Percentiles rank a stretch among this genome's conserved stretches.
Evolutionary conservation across 2,797 vertebrate genomes (phyloP).

Genomic region (Falco rusticolus): DNA sequence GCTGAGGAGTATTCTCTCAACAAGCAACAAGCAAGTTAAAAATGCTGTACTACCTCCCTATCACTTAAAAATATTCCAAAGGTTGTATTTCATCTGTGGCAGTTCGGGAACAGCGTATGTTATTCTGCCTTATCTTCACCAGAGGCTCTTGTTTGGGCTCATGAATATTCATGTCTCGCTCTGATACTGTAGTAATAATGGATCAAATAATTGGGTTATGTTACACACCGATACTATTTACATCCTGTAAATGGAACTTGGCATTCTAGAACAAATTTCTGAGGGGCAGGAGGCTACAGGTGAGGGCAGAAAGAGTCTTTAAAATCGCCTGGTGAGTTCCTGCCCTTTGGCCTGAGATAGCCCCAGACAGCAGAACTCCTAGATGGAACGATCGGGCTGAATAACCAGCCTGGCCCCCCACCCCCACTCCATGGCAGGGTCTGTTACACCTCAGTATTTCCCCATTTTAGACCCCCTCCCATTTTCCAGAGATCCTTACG

Average conservation of each 20-base stretch:
- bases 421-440: background rate
- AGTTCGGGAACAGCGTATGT: background rate
- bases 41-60: background rate
- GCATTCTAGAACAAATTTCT: background rate
- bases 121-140: background rate
- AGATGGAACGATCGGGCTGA: background rate
- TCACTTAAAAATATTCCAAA: background rate
- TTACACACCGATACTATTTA: background rate
- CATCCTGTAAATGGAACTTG: background rate
- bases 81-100: background rate
- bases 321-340: background rate
- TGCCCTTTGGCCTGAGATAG: background rate
- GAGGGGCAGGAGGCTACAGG: background rate
- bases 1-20: background rate
- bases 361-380: background rate
- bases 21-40: background rate
- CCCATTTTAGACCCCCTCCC: background rate
- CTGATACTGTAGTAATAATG: background rate
- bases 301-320: background rate
- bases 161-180: background rate
- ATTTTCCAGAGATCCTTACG: background rate
- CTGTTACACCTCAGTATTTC: rapidly evolving
- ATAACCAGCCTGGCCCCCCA: background rate
- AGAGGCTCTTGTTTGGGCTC: background rate
- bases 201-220: background rate